These are phyloP conservation scores for Zophobas atratus DNA, from an alignment of 1,140 invertebrate genomes.

Conservation along the genomic window DNA sequence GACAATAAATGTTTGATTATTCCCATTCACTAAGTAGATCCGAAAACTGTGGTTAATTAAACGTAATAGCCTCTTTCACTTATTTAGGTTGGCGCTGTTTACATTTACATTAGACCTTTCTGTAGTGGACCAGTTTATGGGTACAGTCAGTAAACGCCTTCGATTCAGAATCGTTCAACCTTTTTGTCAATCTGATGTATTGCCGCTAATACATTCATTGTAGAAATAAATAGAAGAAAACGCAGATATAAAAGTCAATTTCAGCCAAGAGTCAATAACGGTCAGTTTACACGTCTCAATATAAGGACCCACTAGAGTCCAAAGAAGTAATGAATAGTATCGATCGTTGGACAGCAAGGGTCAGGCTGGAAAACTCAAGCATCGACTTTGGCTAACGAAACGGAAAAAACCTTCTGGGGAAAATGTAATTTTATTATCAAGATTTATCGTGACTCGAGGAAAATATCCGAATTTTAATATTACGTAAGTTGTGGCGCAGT, in stretches of 20 bases:
- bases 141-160: neutral
- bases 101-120: constrained; percentile 35
- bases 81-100: constrained; percentile 37
- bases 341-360: constrained; percentile 50
- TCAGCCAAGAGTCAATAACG: constrained; percentile 61
- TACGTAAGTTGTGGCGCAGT: neutral
- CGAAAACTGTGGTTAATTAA: constrained; percentile 40
- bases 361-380: constrained; percentile 39
- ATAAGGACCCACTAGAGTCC: constrained; percentile 60
- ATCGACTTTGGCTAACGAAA: constrained; percentile 47
- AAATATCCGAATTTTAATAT: constrained; percentile 33
- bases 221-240: constrained; percentile 37
- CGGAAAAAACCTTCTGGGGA: constrained; percentile 37
- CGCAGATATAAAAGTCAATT: constrained; percentile 58
- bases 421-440: constrained; percentile 33
- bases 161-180: neutral
- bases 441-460: constrained; percentile 12
- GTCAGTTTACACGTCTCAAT: constrained; percentile 63
- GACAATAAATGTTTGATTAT: constrained; percentile 15
- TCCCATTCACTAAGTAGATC: constrained; percentile 29
- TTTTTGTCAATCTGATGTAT: constrained; percentile 23
- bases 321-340: constrained; percentile 60
- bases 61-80: constrained; percentile 31
- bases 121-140: constrained; percentile 13
- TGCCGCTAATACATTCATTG: constrained; percentile 24